Base-by-base conservation (phyloP, 2,888 invertebrate species). In the Cecidostiba fungosa region DNA sequence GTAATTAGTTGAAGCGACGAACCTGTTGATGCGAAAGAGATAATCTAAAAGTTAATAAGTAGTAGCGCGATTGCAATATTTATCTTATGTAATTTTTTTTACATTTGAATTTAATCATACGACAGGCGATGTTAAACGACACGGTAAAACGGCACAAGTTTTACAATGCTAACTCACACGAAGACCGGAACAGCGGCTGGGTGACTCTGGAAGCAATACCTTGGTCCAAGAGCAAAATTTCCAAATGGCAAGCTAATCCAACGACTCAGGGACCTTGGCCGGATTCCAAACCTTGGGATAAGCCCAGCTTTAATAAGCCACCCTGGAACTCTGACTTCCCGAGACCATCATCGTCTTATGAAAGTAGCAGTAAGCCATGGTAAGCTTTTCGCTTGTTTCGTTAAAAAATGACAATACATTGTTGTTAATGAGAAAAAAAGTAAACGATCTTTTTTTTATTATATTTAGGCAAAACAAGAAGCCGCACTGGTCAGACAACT, bases 191-290 rank as follows among this genome's bases (percentile, higher is more conserved):
- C 83, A 96, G 95, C 81, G 97, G 96, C 0, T 97, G 97, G 97
- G 96, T 97, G 0, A 95, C 96, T 0, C 92, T 97, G 82, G 97
- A 97, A 88, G 96, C 96, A 5, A 95, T 97, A 5, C 97, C 97
- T 0, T 97, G 97, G 97, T 96, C 97, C 0, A 95, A 96, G 16
- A 96, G 97, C 89, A 97, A 97, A 93, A 96, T 97, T 87, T 96
- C 97, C 1, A 97, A 97, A 92, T 97, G 97, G 97, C 96, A 96
- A 90, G 95, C 96, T 0, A 95, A 95, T 87, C 90, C 91, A 8
- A 93, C 90, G 39, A 91, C 92, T 0, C 93, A 92, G 82, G 90
- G 90, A 32, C 92, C 93, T 3, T 93, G 92, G 92, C 92, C 92
- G n/a, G 93, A 93, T 10, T 84, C 88, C 82, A 92, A 91, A 72